Base-by-base conservation (phyloP, 2,888 invertebrate genomes). In the Plagodis dolabraria region DNA sequence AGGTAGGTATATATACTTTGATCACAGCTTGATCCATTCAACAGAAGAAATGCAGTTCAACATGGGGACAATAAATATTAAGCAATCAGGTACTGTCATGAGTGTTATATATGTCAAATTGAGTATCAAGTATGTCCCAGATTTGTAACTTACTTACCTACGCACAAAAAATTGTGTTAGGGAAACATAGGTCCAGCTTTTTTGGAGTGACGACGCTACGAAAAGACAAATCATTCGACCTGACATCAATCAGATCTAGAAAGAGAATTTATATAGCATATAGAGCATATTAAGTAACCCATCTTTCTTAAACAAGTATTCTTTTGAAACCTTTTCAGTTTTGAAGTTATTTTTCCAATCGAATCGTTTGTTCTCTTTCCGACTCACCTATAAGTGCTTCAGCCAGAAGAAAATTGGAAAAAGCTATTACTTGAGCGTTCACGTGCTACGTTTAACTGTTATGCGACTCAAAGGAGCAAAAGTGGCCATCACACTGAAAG, bases 401-500 rank as follows among this genome's bases (percentile, higher is more conserved):
- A 51, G 50, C 50, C 46, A 12, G 42, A 46, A 50, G 50, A 50
- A 60, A 63, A 22, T 61, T 43, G 54, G 47, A 52, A 60, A 57
- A 57, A 53, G 58, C 62, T 58, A 62, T 60, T 47, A 36, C 53
- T 53, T 48, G 22, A 58, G 22, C 46, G 47, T 52, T 59, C 47
- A 53, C 44, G 46, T 53, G 61, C 47, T 45, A 53, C 47, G 47
- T 58, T 53, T 51, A 63, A 57, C 50, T 55, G 51, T 68, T 69
- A 69, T 63, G 65, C 66, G 70, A 61, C 66, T 60, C 68, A 55
- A 58, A 68, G 55, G 53, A 42, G 67, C 67, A 58, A 78, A 80
- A 75, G 64, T 74, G 73, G 75, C 77, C 65, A 72, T 75, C 72
- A 71, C 57, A 67, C 71, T 74, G 64, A 73, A 79, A 79, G 70